A percentile compares a stretch with the other conserved stretches of the same genome.
phyloP scores from a whole-genome alignment of 1,140 invertebrate genomes.

The Popillia japonica region DNA sequence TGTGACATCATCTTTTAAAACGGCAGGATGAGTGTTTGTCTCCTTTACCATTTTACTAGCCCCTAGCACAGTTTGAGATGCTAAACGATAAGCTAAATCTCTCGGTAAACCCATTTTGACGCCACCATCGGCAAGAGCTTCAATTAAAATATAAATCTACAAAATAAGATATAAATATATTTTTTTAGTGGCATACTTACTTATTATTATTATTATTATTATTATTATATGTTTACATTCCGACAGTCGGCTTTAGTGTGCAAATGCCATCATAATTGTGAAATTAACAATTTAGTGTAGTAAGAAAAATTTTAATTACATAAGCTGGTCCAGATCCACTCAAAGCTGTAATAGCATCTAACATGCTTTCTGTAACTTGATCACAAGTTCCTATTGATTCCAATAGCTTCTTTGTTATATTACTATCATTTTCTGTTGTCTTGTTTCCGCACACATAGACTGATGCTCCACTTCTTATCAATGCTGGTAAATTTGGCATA shows the following conservation, averaged over 20 bases:
- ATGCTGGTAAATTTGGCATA: constrained; percentile 94
- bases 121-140: constrained; percentile 89
- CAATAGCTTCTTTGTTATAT: constrained; percentile 75
- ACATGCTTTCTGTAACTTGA: constrained; percentile 82
- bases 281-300: too few species aligned
- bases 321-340: constrained; percentile 97
- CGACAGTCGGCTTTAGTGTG: too few species aligned
- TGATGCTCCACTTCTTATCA: constrained; percentile 85
- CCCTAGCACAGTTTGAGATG: constrained; percentile 90
- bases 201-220: too few species aligned
- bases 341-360: constrained; percentile 93
- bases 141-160: constrained; percentile 80
- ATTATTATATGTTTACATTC: too few species aligned
- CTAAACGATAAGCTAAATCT: constrained; percentile 83
- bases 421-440: constrained; percentile 74
- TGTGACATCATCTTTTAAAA: constrained; percentile 88
- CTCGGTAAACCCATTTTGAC: constrained; percentile 93
- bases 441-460: constrained; percentile 77
- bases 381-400: constrained; percentile 88
- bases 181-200: too few species aligned
- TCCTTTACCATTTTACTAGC: constrained; percentile 84
- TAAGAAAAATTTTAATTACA: too few species aligned
- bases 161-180: neutral
- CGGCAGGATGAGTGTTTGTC: too few species aligned
- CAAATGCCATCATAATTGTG: too few species aligned